Evolutionary conservation across 2,113 vertebrate species (phyloP).

Genomic region (Pleuronectes platessa): DNA sequence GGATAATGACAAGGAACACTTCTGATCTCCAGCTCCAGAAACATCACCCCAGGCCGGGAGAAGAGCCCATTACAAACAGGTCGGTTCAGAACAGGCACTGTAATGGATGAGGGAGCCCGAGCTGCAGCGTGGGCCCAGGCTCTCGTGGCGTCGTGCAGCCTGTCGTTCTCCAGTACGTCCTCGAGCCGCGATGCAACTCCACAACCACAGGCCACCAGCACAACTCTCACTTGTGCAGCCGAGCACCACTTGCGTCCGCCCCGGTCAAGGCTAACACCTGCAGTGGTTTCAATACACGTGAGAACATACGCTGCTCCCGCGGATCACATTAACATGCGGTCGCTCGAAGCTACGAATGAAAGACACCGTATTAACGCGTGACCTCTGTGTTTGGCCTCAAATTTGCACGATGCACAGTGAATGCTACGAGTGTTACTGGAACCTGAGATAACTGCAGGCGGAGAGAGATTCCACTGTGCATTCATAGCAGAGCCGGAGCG

Average conservation of each 20-base stretch:
- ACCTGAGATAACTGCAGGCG: not conserved
- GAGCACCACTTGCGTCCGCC: constrained; percentile 7
- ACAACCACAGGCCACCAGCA: constrained; percentile 25
- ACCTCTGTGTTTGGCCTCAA: constrained; percentile 17
- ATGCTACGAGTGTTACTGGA: constrained; percentile 3
- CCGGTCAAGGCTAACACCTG: not conserved
- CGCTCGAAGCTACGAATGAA: constrained; percentile 31
- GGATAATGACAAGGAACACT: too few species aligned
- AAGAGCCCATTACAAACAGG: too few species aligned
- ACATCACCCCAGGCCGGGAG: too few species aligned
- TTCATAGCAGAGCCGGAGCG: too few species aligned
- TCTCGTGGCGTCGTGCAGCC: constrained; percentile 17
- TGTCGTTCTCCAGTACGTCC: constrained; percentile 29
- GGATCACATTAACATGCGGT: constrained; percentile 23
- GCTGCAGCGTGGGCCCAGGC: constrained; percentile 30
- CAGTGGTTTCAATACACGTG: not conserved
- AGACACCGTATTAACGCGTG: constrained; percentile 20
- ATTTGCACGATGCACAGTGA: constrained; percentile 11
- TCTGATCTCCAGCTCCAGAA: too few species aligned
- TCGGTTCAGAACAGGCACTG: not conserved
- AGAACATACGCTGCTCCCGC: not conserved
- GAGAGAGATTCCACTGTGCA: not conserved
- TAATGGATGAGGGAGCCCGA: constrained; percentile 21
- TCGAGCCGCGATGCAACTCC: constrained; percentile 6
- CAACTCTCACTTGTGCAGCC: constrained; percentile 31